Conservation (phyloP, 1,140 invertebrate species). For the Achatina immaculata region DNA sequence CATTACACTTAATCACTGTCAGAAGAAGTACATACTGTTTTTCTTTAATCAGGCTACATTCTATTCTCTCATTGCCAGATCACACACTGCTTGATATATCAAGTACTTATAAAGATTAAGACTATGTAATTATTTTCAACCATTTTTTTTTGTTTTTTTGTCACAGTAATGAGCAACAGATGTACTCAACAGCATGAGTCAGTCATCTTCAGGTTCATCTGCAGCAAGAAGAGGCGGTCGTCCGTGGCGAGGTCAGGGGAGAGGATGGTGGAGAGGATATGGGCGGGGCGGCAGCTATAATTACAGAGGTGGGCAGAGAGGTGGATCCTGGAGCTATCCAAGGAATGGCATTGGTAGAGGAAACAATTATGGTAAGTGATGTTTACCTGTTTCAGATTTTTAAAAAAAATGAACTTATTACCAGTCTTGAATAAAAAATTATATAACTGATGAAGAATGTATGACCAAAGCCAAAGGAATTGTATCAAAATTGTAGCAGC, state of each 20-base stretch:
- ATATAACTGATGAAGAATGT: neutral
- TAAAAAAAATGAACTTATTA: neutral
- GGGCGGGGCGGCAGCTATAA: constrained; percentile 44
- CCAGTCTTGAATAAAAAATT: neutral
- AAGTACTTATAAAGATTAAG: no score
- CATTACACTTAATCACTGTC: no score
- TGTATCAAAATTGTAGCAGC: neutral
- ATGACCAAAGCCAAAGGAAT: neutral
- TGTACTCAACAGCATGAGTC: neutral
- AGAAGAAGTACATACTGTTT: no score
- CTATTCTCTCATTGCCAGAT: no score
- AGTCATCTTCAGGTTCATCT: neutral
- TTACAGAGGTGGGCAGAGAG: constrained; percentile 44
- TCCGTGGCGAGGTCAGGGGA: constrained; percentile 41
- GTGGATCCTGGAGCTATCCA: constrained; percentile 50
- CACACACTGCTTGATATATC: no score
- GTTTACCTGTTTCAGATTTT: constrained; percentile 1
- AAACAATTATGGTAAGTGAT: constrained; percentile 35
- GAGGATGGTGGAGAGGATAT: constrained; percentile 46
- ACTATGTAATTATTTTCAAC: no score
- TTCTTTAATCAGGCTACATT: no score
- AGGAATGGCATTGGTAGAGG: constrained; percentile 57
- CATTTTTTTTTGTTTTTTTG: neutral
- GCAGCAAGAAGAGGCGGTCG: neutral
- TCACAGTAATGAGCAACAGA: neutral